A percentile compares a stretch with the other conserved stretches of the same genome.
phyloP scores from a whole-genome alignment of 2,888 invertebrate genomes.

The Drosophila borborema region DNA sequence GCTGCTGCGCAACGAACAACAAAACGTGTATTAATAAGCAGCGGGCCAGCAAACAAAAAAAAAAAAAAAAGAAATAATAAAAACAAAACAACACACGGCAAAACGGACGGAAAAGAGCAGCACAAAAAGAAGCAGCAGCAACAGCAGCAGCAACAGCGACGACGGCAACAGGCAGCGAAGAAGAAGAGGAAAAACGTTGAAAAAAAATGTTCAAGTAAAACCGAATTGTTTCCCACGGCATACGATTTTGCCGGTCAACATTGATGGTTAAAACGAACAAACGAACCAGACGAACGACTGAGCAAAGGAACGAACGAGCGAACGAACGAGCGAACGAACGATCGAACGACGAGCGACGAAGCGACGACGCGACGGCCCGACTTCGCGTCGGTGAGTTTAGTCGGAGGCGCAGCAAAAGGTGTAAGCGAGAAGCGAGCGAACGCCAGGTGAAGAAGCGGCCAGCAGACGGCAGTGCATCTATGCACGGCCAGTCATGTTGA shows the following conservation, averaged over 20 bases:
- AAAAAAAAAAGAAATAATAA: constrained; percentile 37
- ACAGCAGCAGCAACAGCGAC: constrained; percentile 76
- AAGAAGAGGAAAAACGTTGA: constrained; percentile 61
- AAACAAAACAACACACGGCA: constrained; percentile 67
- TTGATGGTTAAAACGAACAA: constrained; percentile 80
- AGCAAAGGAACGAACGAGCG: constrained; percentile 35
- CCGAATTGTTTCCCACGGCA: constrained; percentile 86
- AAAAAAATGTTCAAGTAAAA: constrained; percentile 84
- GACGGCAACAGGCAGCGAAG: constrained; percentile 61
- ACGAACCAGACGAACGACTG: constrained; percentile 37
- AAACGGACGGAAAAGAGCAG: constrained; percentile 74
- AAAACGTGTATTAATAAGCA: constrained; percentile 79
- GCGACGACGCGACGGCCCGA: constrained; percentile 35
- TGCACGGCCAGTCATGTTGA: constrained; percentile 69
- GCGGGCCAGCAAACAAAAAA: constrained; percentile 46
- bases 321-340: constrained; percentile 38
- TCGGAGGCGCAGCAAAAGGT: constrained; percentile 68
- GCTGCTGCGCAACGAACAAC: constrained; percentile 61
- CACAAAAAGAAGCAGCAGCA: constrained; percentile 66
- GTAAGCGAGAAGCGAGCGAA: constrained; percentile 61
- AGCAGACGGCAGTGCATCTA: constrained; percentile 52
- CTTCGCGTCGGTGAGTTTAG: constrained; percentile 36
- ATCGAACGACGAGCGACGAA: constrained; percentile 43
- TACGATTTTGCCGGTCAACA: constrained; percentile 86
- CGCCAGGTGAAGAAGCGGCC: constrained; percentile 78